Conservation (phyloP, 2,797 vertebrate species). For the Pelochelys cantorii region DNA sequence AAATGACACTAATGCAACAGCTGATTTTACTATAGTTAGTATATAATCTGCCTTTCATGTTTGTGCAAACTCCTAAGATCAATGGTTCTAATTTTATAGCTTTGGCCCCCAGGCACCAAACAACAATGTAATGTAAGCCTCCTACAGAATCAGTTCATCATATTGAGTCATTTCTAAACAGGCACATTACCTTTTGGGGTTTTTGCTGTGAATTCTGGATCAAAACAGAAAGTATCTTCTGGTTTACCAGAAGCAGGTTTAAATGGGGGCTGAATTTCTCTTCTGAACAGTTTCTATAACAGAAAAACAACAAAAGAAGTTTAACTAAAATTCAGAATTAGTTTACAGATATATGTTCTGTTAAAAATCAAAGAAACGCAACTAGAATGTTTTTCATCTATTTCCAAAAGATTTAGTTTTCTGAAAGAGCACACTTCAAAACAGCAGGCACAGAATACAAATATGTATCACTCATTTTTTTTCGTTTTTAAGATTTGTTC, state of each 20-base stretch:
- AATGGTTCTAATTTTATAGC: not conserved
- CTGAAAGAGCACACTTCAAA: not conserved
- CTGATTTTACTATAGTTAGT: not conserved
- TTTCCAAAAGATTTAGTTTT: not conserved
- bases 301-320: not conserved
- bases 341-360: not conserved
- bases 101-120: not conserved
- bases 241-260: conserved; percentile 96
- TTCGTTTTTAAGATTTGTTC: not conserved
- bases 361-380: not conserved
- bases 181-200: conserved; percentile 93
- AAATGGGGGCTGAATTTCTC: conserved; percentile 96
- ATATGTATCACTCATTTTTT: accelerated
- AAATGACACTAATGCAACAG: not conserved
- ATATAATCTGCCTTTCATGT: not conserved
- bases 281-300: conserved; percentile 92
- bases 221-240: conserved; percentile 98
- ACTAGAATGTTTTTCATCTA: not conserved
- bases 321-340: not conserved
- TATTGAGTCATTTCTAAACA: not conserved
- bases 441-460: not conserved
- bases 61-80: not conserved
- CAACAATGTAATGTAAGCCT: not conserved
- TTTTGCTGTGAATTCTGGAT: conserved; percentile 99
- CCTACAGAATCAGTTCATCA: not conserved